These are phyloP conservation scores for Melikaiella ostensackeni DNA, from an alignment of 2,888 invertebrate genomes.

Conservation along the genomic window DNA sequence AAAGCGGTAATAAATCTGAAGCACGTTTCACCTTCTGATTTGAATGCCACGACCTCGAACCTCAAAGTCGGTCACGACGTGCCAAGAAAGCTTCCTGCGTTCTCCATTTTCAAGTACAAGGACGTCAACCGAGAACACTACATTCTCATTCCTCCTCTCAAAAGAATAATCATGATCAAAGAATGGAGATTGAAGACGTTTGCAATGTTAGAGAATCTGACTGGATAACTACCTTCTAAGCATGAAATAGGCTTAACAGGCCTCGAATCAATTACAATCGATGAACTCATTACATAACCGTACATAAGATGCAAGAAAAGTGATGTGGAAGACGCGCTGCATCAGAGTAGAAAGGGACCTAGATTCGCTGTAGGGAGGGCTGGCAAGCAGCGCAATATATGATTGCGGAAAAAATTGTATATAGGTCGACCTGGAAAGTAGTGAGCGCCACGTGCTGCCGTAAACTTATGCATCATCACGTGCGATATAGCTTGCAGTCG, in stretches of 20 bases:
- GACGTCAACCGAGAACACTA: neutral
- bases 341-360: conserved; percentile 41
- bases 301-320: conserved; percentile 32
- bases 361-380: conserved; percentile 16
- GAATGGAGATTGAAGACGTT: neutral
- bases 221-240: neutral
- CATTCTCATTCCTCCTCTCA: neutral
- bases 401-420: conserved; percentile 22
- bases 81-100: conserved; percentile 16
- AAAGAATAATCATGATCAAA: neutral
- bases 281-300: conserved; percentile 52
- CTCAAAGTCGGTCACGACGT: conserved; percentile 32
- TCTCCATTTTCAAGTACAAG: conserved; percentile 10
- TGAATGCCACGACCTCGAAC: conserved; percentile 23
- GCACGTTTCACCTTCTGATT: conserved; percentile 28
- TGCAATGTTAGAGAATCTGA: neutral
- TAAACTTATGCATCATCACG: conserved; percentile 32
- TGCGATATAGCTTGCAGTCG: conserved; percentile 11
- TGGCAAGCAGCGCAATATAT: conserved; percentile 1
- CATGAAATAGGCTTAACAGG: conserved; percentile 43
- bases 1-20: conserved; percentile 24
- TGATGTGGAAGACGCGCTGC: conserved; percentile 12
- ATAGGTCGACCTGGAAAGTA: conserved; percentile 38
- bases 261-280: conserved; percentile 47
- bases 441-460: conserved; percentile 35